Evolutionary conservation across 2,888 invertebrate species (phyloP), one percentile per base, ranked within the genome.

Genomic region (Brenthis hecate): DNA sequence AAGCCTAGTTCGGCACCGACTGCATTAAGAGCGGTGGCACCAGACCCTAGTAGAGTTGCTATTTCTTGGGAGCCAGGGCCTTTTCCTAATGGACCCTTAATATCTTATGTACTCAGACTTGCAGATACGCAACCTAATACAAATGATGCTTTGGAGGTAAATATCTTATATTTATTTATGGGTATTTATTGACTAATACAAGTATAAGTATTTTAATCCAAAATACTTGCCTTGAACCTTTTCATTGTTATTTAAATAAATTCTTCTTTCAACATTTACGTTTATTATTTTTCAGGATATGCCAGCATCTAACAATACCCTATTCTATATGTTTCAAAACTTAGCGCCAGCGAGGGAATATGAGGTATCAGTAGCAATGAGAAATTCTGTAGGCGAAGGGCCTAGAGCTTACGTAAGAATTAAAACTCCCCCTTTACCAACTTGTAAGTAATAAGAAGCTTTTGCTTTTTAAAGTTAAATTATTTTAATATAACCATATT

Each of bases 31-130:
- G 95, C 96, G 23, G 95, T 96, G 68, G 95, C 97, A 4, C 94
- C 97, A 66, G 97, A 98, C 86, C 94, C 96, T 63, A 95, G 95
- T 76, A 95, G 97, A 76, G 95, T 98, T 72, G 97, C 97, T 73
- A 95, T 98, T 71, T 96, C 96, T 78, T 98, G 98, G 98, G 95
- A 95, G 84, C 96, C 97, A 16, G 98, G 98, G 16, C 94, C 95
- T 65, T 97, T 96, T 83, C 96, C 96, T 64, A 98, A 98, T 86
- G 98, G 97, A 74, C 97, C 97, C 54, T 94, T 98, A 77, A 94
- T 97, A 72, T 97, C 97, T 74, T 98, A 98, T 90, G 96, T 96
- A 75, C 91, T 98, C 74, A 94, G 95, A 78, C 94, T 98, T 57
- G 94, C 94, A 28, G 94, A 94, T 75, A 87, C 89, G 0, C 89